A percentile compares a stretch with the other conserved stretches of the same genome.
These are phyloP conservation scores for Hymenopus coronatus DNA, from an alignment of 2,888 invertebrate genomes.

Conservation along the genomic window DNA sequence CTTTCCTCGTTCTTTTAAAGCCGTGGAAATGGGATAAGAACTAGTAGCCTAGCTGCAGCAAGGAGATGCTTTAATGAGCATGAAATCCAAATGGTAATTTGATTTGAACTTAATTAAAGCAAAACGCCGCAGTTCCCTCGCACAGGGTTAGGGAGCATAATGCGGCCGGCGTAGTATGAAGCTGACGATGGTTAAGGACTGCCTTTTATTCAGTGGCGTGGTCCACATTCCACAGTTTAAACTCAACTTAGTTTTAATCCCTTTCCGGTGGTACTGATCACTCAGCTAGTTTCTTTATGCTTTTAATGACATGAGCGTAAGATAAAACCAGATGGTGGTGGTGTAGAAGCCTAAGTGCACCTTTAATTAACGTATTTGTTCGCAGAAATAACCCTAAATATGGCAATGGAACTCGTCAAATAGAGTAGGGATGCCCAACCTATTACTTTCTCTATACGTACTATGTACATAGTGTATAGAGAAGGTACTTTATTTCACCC, in stretches of 20 bases:
- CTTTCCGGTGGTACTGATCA: too few relatives aligned
- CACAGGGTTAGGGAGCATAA: not conserved
- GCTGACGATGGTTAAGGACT: slow-evolving; percentile 6
- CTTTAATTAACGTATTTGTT: too few relatives aligned
- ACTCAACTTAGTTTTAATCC: not conserved
- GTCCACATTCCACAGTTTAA: not conserved
- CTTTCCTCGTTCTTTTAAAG: not conserved
- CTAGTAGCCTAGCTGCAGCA: not conserved
- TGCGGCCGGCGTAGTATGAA: not conserved
- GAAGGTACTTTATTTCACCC: too few relatives aligned
- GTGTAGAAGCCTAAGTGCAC: too few relatives aligned
- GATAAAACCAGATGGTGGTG: too few relatives aligned
- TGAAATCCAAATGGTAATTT: slow-evolving; percentile 51
- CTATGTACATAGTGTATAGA: too few relatives aligned
- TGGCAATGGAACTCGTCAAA: too few relatives aligned
- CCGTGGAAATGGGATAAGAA: not conserved
- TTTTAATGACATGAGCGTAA: too few relatives aligned
- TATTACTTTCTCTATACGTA: too few relatives aligned
- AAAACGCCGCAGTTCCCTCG: slow-evolving; percentile 38
- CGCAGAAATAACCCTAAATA: too few relatives aligned
- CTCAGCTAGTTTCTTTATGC: too few relatives aligned
- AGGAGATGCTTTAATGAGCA: slow-evolving; percentile 46
- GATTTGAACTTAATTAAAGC: slow-evolving; percentile 49
- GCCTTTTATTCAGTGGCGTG: not conserved
- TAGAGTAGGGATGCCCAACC: too few relatives aligned